phyloP scores from a whole-genome alignment of 2,888 invertebrate genomes.

The Sinhomidia bicolor region DNA sequence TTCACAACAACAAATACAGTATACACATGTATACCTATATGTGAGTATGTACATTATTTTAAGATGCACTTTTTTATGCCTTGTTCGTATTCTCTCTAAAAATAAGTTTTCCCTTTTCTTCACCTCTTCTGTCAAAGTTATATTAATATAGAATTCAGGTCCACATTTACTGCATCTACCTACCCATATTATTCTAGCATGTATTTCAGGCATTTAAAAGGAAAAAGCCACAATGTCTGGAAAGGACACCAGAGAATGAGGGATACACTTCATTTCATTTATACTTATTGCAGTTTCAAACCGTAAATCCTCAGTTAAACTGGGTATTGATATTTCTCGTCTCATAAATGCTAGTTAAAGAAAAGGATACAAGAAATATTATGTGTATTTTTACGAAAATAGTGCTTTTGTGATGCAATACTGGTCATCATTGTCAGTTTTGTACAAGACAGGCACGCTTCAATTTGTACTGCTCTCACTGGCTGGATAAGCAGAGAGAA shows the following conservation, averaged over 20 bases:
- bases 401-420: conserved; percentile 8
- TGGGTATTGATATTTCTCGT: conserved; percentile 69
- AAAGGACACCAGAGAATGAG: conserved; percentile 53
- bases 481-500: conserved; percentile 12
- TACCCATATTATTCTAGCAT: too few relatives aligned
- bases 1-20: conserved; percentile 29
- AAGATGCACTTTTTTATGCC: conserved; percentile 31
- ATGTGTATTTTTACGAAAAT: conserved; percentile 53
- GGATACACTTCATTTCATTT: conserved; percentile 12
- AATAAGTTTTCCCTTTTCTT: conserved; percentile 59
- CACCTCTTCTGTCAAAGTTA: conserved; percentile 51
- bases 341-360: conserved; percentile 51
- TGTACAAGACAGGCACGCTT: conserved; percentile 61
- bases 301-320: conserved; percentile 63
- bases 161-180: too few relatives aligned
- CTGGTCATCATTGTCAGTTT: conserved; percentile 16
- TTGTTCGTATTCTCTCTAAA: conserved; percentile 34
- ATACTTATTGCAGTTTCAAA: conserved; percentile 37
- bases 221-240: conserved; percentile 68
- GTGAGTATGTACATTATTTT: background rate
- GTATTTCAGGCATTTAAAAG: background rate
- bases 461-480: background rate
- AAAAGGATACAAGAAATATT: conserved; percentile 51
- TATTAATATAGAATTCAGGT: too few relatives aligned
- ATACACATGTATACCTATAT: background rate